Evolutionary conservation across 2,113 vertebrate species (phyloP).

Genomic region (Jaculus jaculus): DNA sequence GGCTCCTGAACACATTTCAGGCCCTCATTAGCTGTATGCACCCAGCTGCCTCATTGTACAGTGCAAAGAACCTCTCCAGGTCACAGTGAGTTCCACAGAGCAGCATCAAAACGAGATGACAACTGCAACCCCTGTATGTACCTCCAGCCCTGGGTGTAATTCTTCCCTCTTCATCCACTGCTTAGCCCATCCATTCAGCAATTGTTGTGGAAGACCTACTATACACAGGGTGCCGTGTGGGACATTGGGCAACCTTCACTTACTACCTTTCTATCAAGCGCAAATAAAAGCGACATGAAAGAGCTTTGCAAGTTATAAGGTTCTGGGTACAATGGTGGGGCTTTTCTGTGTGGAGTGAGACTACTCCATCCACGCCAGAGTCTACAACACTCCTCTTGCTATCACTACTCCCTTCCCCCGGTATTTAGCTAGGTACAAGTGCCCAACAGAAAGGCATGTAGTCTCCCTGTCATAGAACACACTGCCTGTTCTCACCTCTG

Average conservation of each 20-base stretch:
- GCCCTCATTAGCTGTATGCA: background rate
- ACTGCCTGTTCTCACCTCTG: background rate
- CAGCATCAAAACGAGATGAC: background rate
- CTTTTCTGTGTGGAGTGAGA: background rate
- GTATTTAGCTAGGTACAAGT: background rate
- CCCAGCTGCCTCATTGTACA: background rate
- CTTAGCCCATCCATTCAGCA: background rate
- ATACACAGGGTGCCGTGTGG: background rate
- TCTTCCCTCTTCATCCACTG: background rate
- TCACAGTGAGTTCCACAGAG: background rate
- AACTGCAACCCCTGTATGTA: background rate
- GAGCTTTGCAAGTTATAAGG: background rate
- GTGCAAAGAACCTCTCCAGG: background rate
- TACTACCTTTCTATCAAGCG: background rate
- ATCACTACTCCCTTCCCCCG: accelerated
- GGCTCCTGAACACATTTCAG: background rate
- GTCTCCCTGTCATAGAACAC: background rate
- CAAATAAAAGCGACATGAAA: background rate
- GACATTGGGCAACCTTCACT: background rate
- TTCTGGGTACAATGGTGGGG: background rate
- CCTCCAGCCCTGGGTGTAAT: background rate
- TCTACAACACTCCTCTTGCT: background rate
- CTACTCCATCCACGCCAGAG: background rate
- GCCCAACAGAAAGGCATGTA: background rate
- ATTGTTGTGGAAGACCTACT: background rate